A percentile compares a stretch with the other conserved stretches of the same genome.
phyloP scores from a whole-genome alignment of 2,888 invertebrate genomes.

The Siphlonurus alternatus region DNA sequence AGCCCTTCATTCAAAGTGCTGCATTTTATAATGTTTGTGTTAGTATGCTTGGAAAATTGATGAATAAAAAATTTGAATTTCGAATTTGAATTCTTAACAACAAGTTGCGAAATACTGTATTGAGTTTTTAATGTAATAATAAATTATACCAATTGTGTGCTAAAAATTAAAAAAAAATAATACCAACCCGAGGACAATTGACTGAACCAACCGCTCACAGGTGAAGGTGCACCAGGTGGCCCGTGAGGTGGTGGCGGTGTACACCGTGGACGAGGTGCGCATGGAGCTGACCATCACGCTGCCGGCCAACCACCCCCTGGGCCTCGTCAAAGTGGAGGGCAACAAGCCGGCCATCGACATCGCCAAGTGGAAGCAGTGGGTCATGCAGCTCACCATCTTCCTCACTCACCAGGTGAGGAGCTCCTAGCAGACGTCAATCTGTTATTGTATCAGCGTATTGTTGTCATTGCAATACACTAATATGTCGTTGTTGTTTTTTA shows the following conservation, averaged over 20 bases:
- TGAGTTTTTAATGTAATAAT: no score
- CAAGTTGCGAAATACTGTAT: no score
- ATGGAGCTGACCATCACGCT: slow-evolving; percentile 65
- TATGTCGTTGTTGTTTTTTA: not conserved
- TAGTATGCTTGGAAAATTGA: no score
- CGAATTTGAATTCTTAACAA: no score
- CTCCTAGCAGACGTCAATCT: not conserved
- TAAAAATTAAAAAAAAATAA: no score
- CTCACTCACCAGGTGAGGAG: slow-evolving; percentile 61
- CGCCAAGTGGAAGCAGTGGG: slow-evolving; percentile 53
- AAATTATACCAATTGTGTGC: no score
- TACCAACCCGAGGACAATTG: no score
- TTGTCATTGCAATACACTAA: not conserved
- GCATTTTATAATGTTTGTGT: no score
- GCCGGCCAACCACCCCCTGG: slow-evolving; percentile 71
- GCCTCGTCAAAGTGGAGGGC: slow-evolving; percentile 51
- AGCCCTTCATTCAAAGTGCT: no score
- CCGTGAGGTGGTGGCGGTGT: slow-evolving; percentile 63
- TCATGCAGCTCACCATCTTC: slow-evolving; percentile 69
- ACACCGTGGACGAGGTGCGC: slow-evolving; percentile 63
- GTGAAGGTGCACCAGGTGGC: slow-evolving; percentile 52
- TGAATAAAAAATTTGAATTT: no score
- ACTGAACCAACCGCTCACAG: no score
- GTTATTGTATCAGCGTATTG: slow-evolving; percentile 1
- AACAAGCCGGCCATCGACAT: slow-evolving; percentile 50